Conservation (phyloP, 1,140 invertebrate genomes). For the Arctopsyche grandis region DNA sequence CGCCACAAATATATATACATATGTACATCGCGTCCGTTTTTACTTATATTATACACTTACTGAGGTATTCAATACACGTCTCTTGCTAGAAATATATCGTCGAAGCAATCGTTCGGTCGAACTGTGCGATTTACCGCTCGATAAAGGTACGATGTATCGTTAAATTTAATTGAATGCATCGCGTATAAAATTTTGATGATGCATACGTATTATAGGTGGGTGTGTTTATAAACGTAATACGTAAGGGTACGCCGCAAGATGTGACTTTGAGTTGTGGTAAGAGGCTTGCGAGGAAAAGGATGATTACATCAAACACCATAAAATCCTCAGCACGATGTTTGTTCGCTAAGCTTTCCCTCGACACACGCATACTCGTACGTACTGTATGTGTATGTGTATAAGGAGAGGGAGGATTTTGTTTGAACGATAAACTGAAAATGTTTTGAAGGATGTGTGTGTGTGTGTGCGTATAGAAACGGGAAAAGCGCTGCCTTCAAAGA, state of each 20-base stretch:
- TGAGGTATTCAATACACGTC: background rate
- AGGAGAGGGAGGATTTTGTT: slow-evolving; percentile 23
- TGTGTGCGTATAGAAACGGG: background rate
- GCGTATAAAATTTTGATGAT: too few species aligned
- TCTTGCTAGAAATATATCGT: too few species aligned
- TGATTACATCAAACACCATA: slow-evolving; percentile 48
- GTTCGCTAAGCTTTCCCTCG: slow-evolving; percentile 28
- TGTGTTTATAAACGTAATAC: background rate
- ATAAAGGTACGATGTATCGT: too few species aligned
- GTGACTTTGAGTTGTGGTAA: slow-evolving; percentile 30
- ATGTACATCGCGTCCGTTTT: too few species aligned
- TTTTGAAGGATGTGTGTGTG: slow-evolving; percentile 22
- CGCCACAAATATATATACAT: background rate
- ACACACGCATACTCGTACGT: slow-evolving; percentile 12
- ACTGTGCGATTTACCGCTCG: too few species aligned
- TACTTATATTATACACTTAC: background rate
- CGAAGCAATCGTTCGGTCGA: too few species aligned
- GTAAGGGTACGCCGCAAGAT: background rate
- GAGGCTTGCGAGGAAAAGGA: slow-evolving; percentile 36
- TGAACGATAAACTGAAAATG: slow-evolving; percentile 33
- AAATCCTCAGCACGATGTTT: slow-evolving; percentile 44
- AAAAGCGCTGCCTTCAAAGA: slow-evolving; percentile 5
- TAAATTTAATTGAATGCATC: too few species aligned
- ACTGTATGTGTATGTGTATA: background rate
- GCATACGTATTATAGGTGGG: background rate